Percentiles rank a stretch among this genome's conserved stretches.
These are phyloP conservation scores for Coreoperca whiteheadi DNA, from an alignment of 2,113 vertebrate species.

Conservation along the genomic window DNA sequence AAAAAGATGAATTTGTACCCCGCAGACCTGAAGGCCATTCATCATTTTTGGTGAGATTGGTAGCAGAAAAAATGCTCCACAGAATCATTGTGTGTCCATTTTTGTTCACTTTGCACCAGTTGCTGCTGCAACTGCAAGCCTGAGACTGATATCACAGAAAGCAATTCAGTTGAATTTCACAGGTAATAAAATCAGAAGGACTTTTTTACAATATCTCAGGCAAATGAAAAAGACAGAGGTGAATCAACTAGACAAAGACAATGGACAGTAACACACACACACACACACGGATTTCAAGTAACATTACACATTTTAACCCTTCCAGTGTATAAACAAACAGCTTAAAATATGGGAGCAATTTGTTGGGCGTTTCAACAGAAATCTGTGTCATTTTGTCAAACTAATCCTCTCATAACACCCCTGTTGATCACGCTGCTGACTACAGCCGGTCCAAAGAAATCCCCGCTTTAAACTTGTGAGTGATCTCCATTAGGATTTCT, in stretches of 20 bases:
- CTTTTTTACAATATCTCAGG: not conserved
- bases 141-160: constrained; percentile 22
- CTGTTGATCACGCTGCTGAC: constrained; percentile 4
- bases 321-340: constrained; percentile 11
- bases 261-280: not conserved
- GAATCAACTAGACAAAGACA: constrained; percentile 10
- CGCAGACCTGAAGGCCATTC: constrained; percentile 26
- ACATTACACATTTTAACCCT: constrained; percentile 26
- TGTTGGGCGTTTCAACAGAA: constrained; percentile 12
- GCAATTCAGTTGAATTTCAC: constrained; percentile 33
- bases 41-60: constrained; percentile 34
- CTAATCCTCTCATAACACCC: constrained; percentile 11
- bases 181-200: constrained; percentile 13
- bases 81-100: not conserved
- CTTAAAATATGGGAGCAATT: not conserved
- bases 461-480: constrained; percentile 20
- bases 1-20: constrained; percentile 33
- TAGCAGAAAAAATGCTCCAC: constrained; percentile 18
- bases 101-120: constrained; percentile 24
- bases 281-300: constrained; percentile 46
- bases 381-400: constrained; percentile 1
- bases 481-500: constrained; percentile 45
- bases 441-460: constrained; percentile 17
- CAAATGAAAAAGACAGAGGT: not conserved
- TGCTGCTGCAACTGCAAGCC: constrained; percentile 10